Conservation (phyloP, 2,797 vertebrate species). For the Falco naumanni region DNA sequence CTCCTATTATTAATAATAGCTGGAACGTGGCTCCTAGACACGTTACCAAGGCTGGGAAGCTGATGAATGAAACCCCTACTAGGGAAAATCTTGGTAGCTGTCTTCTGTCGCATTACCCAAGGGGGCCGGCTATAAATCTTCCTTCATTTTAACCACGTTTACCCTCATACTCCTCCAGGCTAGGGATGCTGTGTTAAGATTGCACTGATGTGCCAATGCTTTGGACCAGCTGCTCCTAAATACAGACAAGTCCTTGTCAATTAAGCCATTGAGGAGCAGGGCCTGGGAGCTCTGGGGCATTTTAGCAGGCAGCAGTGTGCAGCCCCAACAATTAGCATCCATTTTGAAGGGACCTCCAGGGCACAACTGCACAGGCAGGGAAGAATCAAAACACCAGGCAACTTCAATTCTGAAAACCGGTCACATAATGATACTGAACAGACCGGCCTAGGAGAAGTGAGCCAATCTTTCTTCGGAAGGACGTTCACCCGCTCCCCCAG, state of each 20-base stretch:
- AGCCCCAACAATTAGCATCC: conserved; percentile 98
- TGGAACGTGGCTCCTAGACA: conserved; percentile 78
- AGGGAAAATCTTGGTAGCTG: conserved; percentile 91
- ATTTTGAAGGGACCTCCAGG: conserved; percentile 93
- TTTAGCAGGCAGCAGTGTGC: conserved; percentile 89
- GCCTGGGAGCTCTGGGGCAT: conserved; percentile 90
- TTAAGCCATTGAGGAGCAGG: conserved; percentile 98
- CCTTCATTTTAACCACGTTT: conserved; percentile 95
- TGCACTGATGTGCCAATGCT: conserved; percentile 94
- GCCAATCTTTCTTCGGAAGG: conserved; percentile 73
- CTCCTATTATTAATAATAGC: conserved; percentile 88
- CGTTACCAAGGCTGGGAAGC: conserved; percentile 71
- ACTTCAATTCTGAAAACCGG: conserved; percentile 81
- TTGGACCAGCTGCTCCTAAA: conserved; percentile 99
- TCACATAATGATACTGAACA: conserved; percentile 83
- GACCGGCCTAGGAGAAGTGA: conserved; percentile 72
- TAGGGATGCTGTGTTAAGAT: conserved; percentile 93
- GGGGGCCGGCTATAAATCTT: conserved; percentile 98
- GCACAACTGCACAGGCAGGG: conserved; percentile 86
- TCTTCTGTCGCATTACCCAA: conserved; percentile 88
- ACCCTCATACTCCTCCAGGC: conserved; percentile 91
- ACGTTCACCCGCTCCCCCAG: conserved; percentile 23
- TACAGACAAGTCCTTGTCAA: conserved; percentile 99
- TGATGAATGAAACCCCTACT: conserved; percentile 84
- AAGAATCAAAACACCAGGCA: conserved; percentile 84